Base-by-base conservation (phyloP, 2,797 vertebrate species). In the Gouania willdenowi region DNA sequence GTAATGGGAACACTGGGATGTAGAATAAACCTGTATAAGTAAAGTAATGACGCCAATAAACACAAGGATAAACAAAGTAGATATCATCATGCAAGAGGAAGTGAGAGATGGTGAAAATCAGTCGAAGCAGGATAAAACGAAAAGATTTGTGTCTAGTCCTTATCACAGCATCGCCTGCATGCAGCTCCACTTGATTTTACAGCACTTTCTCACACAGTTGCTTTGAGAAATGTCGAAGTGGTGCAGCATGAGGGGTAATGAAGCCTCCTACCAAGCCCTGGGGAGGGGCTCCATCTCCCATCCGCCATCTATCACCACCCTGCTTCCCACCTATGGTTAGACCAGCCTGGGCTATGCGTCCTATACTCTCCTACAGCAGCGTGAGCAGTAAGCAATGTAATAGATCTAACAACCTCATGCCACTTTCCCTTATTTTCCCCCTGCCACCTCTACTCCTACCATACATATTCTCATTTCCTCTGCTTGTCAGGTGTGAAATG, bases 281-380 rank as follows among this genome's bases (percentile, higher is more conserved):
- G 71, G 75, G 76, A 75, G 60, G 57, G 41, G 54, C 71, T 69
- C 54, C 51, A 62, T 66, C 66, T 80, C 61, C 20, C 42, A 50
- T 39, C 41, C 35, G 28, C 55, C 55, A 80, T 83, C 69, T 72
- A 83, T 83, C 78, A 82, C 39, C 52, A 21, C 44, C 46, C 42
- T 7, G 10, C 56, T 51, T 53, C 52, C 66, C 37, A 62, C 65
- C 72, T 70, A 78, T 71, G 43, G 70, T 58, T 68, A 38, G 36
- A 46, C 41, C 55, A 41, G 52, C 7, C 63, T 53, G 43, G 4
- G 2, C 65, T 52, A 49, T n/a, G n/a, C 18, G 29, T 56, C 58
- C 58, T 16, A 19, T 37, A n/a, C n/a, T 57, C 37, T 70, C 46
- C 28, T 45, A 38, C 50, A 50, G 32, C 32, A 52, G 15, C 41